Evolutionary conservation across 2,888 invertebrate species (phyloP), one percentile per base, ranked within the genome.

Genomic region (Erynnis tages): DNA sequence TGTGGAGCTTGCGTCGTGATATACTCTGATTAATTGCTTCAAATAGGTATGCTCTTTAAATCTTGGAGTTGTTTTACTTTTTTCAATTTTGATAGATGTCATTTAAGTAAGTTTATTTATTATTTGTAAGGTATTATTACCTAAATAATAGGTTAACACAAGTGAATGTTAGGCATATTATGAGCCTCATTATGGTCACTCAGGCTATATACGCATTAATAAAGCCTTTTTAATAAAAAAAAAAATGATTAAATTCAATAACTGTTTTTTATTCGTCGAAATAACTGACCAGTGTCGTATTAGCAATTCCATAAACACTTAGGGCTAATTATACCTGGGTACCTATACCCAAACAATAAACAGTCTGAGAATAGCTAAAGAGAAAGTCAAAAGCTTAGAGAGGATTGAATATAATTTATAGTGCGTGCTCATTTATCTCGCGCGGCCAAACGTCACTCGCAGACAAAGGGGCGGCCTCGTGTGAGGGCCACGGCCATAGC

Each of bases 371-470:
- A 43, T 27, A 23, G 44, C 44, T 44, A 27, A 37, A 44, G 50
- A 52, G 50, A 52, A 52, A 68, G 65, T 71, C 67, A 66, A 57
- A 66, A 73, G 58, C 63, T 68, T 56, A 57, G 63, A 57, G 63
- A 57, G 64, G 60, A 69, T 72, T 72, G 74, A 79, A 76, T 75
- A 76, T 82, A 83, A 83, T 82, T 78, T 50, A 50, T 50, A 50
- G 76, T 73, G 66, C 69, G 67, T 66, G 63, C 70, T 74, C 84
- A 84, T 86, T 86, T 83, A 82, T 86, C 83, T 82, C 73, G 66
- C 67, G 67, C 64, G 68, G 71, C 71, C 60, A 54, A 67, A 67
- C 70, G 83, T 85, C 86, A 83, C 65, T 60, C 65, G 61, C 82
- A 86, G 81, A 82, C 83, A 84, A 85, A 72, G 76, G 69, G 73